These are phyloP conservation scores for Venusia cambrica DNA, from an alignment of 2,888 invertebrate species.

Conservation along the genomic window DNA sequence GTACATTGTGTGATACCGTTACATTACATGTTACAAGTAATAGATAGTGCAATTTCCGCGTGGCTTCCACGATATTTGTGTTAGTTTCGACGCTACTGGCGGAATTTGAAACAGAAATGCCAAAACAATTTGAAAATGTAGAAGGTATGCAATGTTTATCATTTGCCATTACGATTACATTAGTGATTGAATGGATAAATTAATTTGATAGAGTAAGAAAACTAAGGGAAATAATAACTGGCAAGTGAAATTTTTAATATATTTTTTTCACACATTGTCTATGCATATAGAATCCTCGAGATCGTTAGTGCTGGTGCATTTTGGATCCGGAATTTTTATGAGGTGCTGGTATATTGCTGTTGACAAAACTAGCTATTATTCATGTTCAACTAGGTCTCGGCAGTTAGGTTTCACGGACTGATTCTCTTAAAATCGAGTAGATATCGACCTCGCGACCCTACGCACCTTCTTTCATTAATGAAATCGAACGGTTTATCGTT, in stretches of 20 bases:
- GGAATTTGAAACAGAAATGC: conserved; percentile 25
- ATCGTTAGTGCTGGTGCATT: no score
- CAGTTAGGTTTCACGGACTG: conserved; percentile 37
- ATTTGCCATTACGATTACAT: no score
- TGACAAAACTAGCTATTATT: no score
- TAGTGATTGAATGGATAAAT: no score
- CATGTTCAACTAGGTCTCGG: conserved; percentile 23
- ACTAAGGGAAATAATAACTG: no score
- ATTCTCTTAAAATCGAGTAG: conserved; percentile 34
- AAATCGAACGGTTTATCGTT: conserved; percentile 21
- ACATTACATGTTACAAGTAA: conserved; percentile 31
- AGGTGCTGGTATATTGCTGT: no score
- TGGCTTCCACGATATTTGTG: conserved; percentile 29
- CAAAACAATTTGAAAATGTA: conserved; percentile 26
- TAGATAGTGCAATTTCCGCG: conserved; percentile 33
- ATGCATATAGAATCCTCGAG: no score
- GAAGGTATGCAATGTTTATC: no score
- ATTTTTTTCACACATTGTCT: no score
- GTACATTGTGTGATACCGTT: conserved; percentile 24
- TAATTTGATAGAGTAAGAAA: no score
- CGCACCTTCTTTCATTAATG: conserved; percentile 28
- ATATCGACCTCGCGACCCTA: conserved; percentile 21
- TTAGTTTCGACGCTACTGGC: conserved; percentile 24
- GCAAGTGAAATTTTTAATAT: no score
- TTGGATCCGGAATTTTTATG: no score